A percentile compares a stretch with the other conserved stretches of the same genome.
Conservation (phyloP, 2,888 invertebrate species). For the Andrena minutula region DNA sequence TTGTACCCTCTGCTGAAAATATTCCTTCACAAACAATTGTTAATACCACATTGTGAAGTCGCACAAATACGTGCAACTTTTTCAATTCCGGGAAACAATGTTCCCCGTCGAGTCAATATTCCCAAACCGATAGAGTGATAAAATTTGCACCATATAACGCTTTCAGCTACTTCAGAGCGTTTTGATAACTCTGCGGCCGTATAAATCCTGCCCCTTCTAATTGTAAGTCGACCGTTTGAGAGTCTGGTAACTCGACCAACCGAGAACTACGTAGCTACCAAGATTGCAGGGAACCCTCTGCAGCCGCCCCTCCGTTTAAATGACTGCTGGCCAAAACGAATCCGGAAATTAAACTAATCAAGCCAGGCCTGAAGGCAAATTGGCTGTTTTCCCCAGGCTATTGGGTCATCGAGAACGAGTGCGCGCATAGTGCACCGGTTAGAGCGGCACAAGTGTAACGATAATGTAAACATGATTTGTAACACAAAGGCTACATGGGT, state of each 20-base stretch:
- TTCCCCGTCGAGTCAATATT: neutral
- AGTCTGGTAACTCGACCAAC: too few species aligned
- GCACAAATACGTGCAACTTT: too few species aligned
- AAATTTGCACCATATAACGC: neutral
- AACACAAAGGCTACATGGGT: conserved; percentile 83
- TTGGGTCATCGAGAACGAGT: conserved; percentile 77
- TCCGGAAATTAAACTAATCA: conserved; percentile 81
- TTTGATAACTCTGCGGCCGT: neutral
- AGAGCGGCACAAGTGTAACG: conserved; percentile 76
- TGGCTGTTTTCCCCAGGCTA: conserved; percentile 82
- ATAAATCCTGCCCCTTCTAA: neutral
- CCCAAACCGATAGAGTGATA: neutral
- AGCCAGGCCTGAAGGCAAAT: conserved; percentile 75
- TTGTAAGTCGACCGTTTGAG: neutral
- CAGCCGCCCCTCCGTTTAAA: too few species aligned
- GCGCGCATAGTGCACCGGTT: conserved; percentile 61
- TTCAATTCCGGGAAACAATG: neutral
- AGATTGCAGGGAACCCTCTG: too few species aligned
- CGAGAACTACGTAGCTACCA: too few species aligned
- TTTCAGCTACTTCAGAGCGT: neutral
- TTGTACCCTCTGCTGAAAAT: too few species aligned
- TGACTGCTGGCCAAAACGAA: conserved; percentile 33
- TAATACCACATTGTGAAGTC: too few species aligned
- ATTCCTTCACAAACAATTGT: too few species aligned
- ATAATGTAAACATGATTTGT: conserved; percentile 84